Percentiles rank a stretch among this genome's conserved stretches.
These are phyloP conservation scores for Argynnis bischoffii DNA, from an alignment of 2,888 invertebrate genomes.

Conservation along the genomic window DNA sequence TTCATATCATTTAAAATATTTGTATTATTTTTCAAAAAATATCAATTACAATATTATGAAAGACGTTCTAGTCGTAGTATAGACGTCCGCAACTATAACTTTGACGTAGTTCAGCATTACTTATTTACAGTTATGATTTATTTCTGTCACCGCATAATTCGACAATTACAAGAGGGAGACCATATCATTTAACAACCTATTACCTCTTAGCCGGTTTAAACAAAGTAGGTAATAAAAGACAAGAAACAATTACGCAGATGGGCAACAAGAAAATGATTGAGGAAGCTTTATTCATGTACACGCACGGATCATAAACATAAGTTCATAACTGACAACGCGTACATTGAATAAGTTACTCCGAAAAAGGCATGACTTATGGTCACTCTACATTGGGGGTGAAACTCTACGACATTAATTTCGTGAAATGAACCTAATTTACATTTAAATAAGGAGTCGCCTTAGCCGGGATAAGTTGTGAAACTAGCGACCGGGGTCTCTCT, in stretches of 20 bases:
- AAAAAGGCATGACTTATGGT: constrained; percentile 50
- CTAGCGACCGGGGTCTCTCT: constrained; percentile 77
- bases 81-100: too few relatives aligned
- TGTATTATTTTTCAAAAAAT: not conserved
- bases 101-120: too few relatives aligned
- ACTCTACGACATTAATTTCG: constrained; percentile 90
- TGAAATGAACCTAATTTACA: constrained; percentile 95
- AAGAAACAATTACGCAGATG: constrained; percentile 6
- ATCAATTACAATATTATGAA: too few relatives aligned
- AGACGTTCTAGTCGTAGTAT: too few relatives aligned
- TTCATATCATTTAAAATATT: not conserved
- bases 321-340: not conserved
- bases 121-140: not conserved
- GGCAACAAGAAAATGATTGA: constrained; percentile 15
- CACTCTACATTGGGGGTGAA: constrained; percentile 77
- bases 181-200: constrained; percentile 7
- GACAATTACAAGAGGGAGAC: not conserved
- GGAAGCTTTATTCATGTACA: not conserved
- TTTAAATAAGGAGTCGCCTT: constrained; percentile 90
- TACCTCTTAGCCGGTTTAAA: constrained; percentile 5
- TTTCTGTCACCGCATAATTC: not conserved
- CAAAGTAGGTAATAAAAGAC: constrained; percentile 3
- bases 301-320: not conserved
- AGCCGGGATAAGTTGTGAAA: constrained; percentile 82
- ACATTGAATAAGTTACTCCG: constrained; percentile 25